A percentile compares a stretch with the other conserved stretches of the same genome.
These are phyloP conservation scores for Oscheius sp. DNA, from an alignment of 2,888 invertebrate genomes.

Conservation along the genomic window DNA sequence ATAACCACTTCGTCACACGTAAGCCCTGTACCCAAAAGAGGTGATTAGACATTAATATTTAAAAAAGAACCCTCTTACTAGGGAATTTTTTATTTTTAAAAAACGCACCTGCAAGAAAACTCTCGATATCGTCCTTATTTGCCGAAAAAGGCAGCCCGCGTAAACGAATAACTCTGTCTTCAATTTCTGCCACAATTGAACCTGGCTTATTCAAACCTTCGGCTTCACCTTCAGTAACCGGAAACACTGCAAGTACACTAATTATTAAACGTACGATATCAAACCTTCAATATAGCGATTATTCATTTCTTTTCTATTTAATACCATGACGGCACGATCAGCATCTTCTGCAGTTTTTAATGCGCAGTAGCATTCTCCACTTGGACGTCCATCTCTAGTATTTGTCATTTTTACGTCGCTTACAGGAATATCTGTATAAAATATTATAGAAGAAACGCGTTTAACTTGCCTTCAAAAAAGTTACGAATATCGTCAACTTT, in stretches of 20 bases:
- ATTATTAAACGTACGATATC: neutral
- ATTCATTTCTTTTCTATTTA: conserved; percentile 55
- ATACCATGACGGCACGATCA: conserved; percentile 40
- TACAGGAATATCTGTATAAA: conserved; percentile 22
- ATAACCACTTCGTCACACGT: conserved; percentile 64
- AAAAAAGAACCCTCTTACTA: conserved; percentile 3
- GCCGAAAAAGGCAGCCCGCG: conserved; percentile 63
- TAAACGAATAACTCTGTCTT: conserved; percentile 43
- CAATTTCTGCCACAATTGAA: conserved; percentile 9
- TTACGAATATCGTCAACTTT: conserved; percentile 51
- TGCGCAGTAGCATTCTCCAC: conserved; percentile 61
- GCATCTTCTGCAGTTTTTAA: conserved; percentile 45
- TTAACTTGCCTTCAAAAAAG: conserved; percentile 62
- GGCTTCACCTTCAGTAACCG: conserved; percentile 25
- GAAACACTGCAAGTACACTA: conserved; percentile 46
- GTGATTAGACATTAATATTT: neutral
- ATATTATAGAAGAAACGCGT: conserved; percentile 1
- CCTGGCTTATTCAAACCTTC: conserved; percentile 14
- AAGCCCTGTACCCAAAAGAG: conserved; percentile 47
- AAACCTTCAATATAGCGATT: conserved; percentile 63
- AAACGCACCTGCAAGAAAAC: conserved; percentile 56
- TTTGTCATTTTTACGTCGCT: conserved; percentile 16
- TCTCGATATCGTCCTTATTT: conserved; percentile 48
- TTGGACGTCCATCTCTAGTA: conserved; percentile 53
- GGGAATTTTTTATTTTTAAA: neutral